These are phyloP conservation scores for Cybosia mesomella DNA, from an alignment of 2,888 invertebrate genomes.

Conservation along the genomic window DNA sequence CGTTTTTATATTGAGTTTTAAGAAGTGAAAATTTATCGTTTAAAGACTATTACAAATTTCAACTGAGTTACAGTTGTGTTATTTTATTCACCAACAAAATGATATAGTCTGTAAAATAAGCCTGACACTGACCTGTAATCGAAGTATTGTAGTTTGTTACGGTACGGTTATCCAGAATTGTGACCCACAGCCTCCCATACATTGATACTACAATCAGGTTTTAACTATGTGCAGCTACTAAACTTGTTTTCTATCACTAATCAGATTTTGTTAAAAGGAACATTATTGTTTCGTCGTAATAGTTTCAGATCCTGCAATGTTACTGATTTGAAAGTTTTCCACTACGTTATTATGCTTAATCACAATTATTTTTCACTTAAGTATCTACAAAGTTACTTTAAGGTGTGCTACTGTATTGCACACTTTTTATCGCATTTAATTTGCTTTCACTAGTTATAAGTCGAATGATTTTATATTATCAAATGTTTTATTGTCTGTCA, in stretches of 20 bases:
- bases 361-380: constrained; percentile 25
- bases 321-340: not conserved
- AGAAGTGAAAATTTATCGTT: constrained; percentile 26
- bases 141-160: not conserved
- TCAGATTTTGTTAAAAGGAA: not conserved
- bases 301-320: not conserved
- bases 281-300: not conserved
- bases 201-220: not conserved
- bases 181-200: not conserved
- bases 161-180: not conserved
- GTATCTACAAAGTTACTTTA: constrained; percentile 9
- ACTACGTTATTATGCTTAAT: constrained; percentile 9
- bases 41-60: not conserved
- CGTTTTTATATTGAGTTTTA: constrained; percentile 31
- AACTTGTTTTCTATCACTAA: not conserved
- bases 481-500: not conserved
- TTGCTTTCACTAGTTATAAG: constrained; percentile 33
- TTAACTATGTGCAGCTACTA: not conserved
- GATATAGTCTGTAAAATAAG: not conserved
- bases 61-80: not conserved
- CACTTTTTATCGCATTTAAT: constrained; percentile 48
- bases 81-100: not conserved
- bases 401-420: constrained; percentile 35
- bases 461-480: constrained; percentile 16
- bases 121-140: not conserved